Evolutionary conservation across 2,888 invertebrate species (phyloP), one percentile per base, ranked within the genome.

Genomic region (Hanleya hanleyi): DNA sequence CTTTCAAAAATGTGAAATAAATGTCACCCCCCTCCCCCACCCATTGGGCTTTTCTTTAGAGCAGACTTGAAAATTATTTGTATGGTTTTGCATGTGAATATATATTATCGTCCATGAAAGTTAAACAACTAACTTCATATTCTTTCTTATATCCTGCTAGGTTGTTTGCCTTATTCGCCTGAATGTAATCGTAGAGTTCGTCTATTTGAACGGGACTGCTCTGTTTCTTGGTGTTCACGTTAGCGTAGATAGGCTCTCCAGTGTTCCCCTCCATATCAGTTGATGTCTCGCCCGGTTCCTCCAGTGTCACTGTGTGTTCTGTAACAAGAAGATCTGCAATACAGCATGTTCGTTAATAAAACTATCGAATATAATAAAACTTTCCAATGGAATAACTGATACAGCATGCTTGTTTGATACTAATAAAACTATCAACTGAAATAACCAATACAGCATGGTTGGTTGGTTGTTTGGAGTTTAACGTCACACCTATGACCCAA

Each of bases 161-260:
- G 47, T 83, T 84, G 71, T 83, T 84, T 22, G 81, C 79, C 67
- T 83, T 86, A 64, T 85, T 83, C 65, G 80, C 80, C 57, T 75
- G 62, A 1, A 87, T 84, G 75, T 85, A 86, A 62, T 83, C 82
- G 61, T 81, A 78, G 0, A 87, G 79, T 29, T 86, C 83, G 29
- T 79, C 75, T 3, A 86, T 71, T 47, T 79, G 75, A 22, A 87
- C 81, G 3, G 87, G 85, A 41, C 83, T 82, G 41, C 80, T 84
- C 71, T 85, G 83, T 57, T 81, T 85, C 68, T 84, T 84, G 3
- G 74, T 73, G 67, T 81, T 84, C 5, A 86, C 81, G 67, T 87
- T 87, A 22, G 82, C 85, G 75, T 87, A 87, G 62, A 87, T 86
- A 4, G 86, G 87, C 73, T 87, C 87, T 3, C 83, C 77, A 15